Conservation (phyloP, 2,113 vertebrate species). For the Eudyptes chrysolophus region DNA sequence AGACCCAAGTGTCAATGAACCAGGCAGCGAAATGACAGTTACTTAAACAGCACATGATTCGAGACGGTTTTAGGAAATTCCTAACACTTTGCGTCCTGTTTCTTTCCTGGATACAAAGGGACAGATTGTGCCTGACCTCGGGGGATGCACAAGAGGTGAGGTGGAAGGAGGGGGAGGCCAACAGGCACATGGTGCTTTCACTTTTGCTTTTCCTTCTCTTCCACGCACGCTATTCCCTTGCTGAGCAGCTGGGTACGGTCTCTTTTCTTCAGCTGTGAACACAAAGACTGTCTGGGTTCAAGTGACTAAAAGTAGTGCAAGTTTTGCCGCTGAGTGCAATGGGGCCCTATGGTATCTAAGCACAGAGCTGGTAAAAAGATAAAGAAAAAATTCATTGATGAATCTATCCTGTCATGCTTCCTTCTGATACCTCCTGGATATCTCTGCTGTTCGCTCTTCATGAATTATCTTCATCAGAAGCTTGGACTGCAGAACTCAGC, state of each 20-base stretch:
- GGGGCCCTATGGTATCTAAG: not conserved
- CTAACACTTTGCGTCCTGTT: conserved; percentile 50
- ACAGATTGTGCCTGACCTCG: conserved; percentile 55
- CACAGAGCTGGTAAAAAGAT: not conserved
- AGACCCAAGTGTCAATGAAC: conserved; percentile 76
- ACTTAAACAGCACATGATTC: conserved; percentile 75
- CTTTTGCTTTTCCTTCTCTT: conserved; percentile 1
- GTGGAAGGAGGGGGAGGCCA: not conserved
- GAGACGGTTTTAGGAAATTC: conserved; percentile 74
- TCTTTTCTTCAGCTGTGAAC: not conserved
- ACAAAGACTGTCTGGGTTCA: not conserved
- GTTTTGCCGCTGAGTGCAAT: not conserved
- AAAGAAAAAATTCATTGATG: not conserved
- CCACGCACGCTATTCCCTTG: not conserved
- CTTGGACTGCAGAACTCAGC: not conserved
- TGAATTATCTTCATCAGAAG: not conserved
- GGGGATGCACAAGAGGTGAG: not conserved
- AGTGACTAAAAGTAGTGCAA: not conserved
- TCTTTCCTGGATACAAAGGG: conserved; percentile 60
- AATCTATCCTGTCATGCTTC: not conserved
- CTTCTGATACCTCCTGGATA: not conserved
- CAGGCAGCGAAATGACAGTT: conserved; percentile 71
- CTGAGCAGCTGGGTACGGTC: not conserved
- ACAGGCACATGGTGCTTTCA: not conserved
- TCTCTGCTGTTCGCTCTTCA: not conserved